Conservation (phyloP, 2,888 invertebrate genomes). For the Barypeithes pellucidus region DNA sequence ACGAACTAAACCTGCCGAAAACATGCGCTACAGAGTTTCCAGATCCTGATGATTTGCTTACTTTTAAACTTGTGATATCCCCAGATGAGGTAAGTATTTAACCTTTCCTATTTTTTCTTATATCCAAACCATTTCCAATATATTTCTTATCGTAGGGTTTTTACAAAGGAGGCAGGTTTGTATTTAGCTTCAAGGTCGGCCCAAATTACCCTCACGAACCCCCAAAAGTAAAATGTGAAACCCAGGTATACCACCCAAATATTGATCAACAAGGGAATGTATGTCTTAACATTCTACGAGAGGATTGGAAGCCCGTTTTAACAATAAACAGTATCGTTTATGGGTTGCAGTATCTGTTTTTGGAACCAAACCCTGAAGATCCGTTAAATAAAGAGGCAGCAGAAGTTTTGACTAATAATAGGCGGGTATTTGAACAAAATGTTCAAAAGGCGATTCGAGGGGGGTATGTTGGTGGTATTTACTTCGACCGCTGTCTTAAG, state of each 20-base stretch:
- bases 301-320: constrained; percentile 99
- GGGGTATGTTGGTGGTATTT: constrained; percentile 93
- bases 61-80: constrained; percentile 95
- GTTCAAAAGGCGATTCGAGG: constrained; percentile 97
- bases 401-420: constrained; percentile 95
- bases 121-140: background rate
- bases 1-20: constrained; percentile 96
- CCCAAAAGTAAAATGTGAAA: constrained; percentile 98
- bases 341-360: constrained; percentile 96
- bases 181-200: constrained; percentile 98
- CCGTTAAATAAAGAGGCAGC: constrained; percentile 99
- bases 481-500: constrained; percentile 97
- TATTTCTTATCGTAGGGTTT: constrained; percentile 79
- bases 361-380: constrained; percentile 99
- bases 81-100: constrained; percentile 86
- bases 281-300: constrained; percentile 96
- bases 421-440: constrained; percentile 95
- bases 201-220: constrained; percentile 99
- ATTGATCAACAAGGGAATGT: constrained; percentile 99
- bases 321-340: constrained; percentile 98
- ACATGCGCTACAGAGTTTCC: constrained; percentile 97
- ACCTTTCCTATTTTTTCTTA: no score
- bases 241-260: constrained; percentile 98
- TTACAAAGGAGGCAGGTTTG: constrained; percentile 94
- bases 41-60: constrained; percentile 95